Evolutionary conservation across 1,140 invertebrate genomes (phyloP).

Genomic region (Pogonognathellus flavescens): DNA sequence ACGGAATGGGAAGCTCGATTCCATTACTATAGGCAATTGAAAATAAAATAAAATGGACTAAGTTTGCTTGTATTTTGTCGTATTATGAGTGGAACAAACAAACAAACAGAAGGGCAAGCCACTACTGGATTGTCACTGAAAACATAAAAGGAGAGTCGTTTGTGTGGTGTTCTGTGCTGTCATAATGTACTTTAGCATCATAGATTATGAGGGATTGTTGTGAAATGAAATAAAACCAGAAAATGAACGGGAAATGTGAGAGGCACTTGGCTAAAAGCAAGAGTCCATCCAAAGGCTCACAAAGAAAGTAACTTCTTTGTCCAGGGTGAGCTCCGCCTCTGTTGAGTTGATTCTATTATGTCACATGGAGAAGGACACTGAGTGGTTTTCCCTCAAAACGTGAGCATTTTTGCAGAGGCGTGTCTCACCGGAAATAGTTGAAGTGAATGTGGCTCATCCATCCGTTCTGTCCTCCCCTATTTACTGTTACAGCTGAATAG

Average conservation of each 20-base stretch:
- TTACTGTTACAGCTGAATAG: neutral
- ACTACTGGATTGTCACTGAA: neutral
- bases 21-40: neutral
- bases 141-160: neutral
- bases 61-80: neutral
- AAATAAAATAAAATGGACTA: slow-evolving; percentile 17
- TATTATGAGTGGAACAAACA: neutral
- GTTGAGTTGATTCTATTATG: slow-evolving; percentile 47
- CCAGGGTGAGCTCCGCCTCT: slow-evolving; percentile 38
- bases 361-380: slow-evolving; percentile 28
- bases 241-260: slow-evolving; percentile 49
- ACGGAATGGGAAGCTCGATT: neutral
- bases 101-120: neutral
- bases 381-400: slow-evolving; percentile 47
- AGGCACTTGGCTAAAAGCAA: slow-evolving; percentile 49
- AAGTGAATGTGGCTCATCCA: slow-evolving; percentile 49
- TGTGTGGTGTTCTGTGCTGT: slow-evolving; percentile 26
- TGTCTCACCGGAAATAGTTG: slow-evolving; percentile 43
- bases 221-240: slow-evolving; percentile 45
- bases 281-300: slow-evolving; percentile 33
- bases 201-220: slow-evolving; percentile 46
- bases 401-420: slow-evolving; percentile 45
- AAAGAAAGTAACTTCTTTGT: slow-evolving; percentile 50
- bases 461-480: slow-evolving; percentile 47
- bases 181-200: slow-evolving; percentile 43